Conservation (phyloP, 2,797 vertebrate species). For the Ispidina picta region DNA sequence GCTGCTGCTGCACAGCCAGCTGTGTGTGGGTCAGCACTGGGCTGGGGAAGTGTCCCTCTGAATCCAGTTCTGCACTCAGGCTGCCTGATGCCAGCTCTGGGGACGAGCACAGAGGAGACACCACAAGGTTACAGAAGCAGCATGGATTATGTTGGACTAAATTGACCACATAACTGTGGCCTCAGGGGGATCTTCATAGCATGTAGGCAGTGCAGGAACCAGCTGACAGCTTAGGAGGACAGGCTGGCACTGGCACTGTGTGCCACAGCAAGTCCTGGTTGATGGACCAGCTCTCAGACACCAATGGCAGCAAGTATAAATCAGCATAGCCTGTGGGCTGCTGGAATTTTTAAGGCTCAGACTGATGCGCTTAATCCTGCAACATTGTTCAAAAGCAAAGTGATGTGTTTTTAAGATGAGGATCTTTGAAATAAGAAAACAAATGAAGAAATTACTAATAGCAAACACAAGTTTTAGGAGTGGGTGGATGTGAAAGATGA, state of each 20-base stretch:
- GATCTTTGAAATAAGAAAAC: background rate
- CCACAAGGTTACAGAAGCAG: background rate
- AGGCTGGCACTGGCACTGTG: background rate
- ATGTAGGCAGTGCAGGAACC: background rate
- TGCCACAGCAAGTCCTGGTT: background rate
- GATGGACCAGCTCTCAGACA: background rate
- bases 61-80: background rate
- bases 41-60: rapidly evolving
- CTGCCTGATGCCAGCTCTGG: background rate
- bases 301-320: background rate
- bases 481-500: background rate
- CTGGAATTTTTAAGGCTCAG: background rate
- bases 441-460: slow-evolving; percentile 8
- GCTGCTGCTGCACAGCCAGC: background rate
- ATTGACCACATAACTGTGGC: background rate
- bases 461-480: background rate
- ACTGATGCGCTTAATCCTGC: background rate
- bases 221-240: background rate
- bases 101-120: background rate
- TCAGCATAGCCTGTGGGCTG: background rate
- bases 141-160: background rate
- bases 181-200: background rate
- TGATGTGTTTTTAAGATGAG: background rate
- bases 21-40: background rate
- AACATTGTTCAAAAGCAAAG: background rate